Evolutionary conservation across 1,140 invertebrate genomes (phyloP), one percentile per base, ranked within the genome.

Genomic region (Solen grandis): DNA sequence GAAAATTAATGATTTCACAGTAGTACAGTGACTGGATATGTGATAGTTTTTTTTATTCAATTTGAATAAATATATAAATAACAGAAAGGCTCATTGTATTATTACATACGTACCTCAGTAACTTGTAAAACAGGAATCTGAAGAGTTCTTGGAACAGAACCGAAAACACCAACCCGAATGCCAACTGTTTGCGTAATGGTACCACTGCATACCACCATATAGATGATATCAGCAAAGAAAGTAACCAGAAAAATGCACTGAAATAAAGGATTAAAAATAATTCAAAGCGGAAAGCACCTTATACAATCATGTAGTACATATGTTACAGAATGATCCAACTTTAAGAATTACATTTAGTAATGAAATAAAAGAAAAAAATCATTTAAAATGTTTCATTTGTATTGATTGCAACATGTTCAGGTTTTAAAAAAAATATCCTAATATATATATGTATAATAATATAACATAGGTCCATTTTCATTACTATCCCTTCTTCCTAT

Each of bases 181-280:
- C 95, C 2, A 99, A 91, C 65, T 96, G 92, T 57, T 95, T 93
- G 82, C 95, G 93, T 55, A 98, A 90, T 25, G 97, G 97, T 2
- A 96, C 93, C 0, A 98, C 94, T 19, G 95, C 94, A 89, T 95
- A 97, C 97, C 97, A 99, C 27, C 98, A 87, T 70, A 97, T 88
- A 0, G 98, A 98, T 0, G 98, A 98, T 4, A 98, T 80, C 35
- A 99, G 89, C 80, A 99, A 93, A 2, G 97, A 96, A 65, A 99
- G 92, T 27, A 99, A 93, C 98, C 98, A 99, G 89, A 98, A 98
- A 92, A 99, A 99, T 55, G 97, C 96, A 92, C 98, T 98, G 89
- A 73, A 92, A 91, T 69, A 81, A 84, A 83, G 62, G 69, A 85
- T 4, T 16, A 63, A 60, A n/a, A n/a, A n/a, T n/a, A n/a, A n/a